Evolutionary conservation across 1,140 invertebrate species (phyloP), one percentile per base, ranked within the genome.

Genomic region (Drosophila albomicans): DNA sequence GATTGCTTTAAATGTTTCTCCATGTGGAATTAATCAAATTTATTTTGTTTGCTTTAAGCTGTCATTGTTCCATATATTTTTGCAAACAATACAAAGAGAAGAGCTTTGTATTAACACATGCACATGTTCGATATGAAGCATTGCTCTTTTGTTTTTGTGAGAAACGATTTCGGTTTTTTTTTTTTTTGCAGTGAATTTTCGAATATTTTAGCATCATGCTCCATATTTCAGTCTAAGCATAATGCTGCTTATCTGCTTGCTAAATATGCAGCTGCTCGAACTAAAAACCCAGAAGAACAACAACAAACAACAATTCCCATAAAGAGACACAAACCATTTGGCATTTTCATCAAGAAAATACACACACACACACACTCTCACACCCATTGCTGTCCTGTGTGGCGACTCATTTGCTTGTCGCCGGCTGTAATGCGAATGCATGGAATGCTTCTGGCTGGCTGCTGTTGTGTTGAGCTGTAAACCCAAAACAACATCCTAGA

Each of bases 271-370:
- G 80, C 49, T 66, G 85, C 56, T 56, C 49, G 71, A 79, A 82
- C 84, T 75, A 78, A 84, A 75, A 79, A 66, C 74, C 74, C 43
- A 28, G 70, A 80, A 74, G 59, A 78, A 88, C 80, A 84, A 89
- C 64, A 78, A 88, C 77, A 80, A 89, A 88, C 84, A 88, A 88
- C 84, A 89, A 88, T 88, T 88, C 85, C 85, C 84, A 88, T 88
- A 84, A 88, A 88, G 85, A 80, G 84, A 87, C 77, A 84, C 84
- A 87, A 89, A 66, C 80, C 84, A 87, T 87, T 89, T 87, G 85
- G 67, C 80, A 88, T 89, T 85, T 87, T 79, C 84, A 87, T 87
- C 84, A 87, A 80, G 77, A 62, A 64, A 66, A 72, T 63, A 20
- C 2, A 20, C 20, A 79, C 62, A 73, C 65, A 67, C 70, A 66